Conservation (phyloP, 2,113 vertebrate genomes). For the Bos javanicus region DNA sequence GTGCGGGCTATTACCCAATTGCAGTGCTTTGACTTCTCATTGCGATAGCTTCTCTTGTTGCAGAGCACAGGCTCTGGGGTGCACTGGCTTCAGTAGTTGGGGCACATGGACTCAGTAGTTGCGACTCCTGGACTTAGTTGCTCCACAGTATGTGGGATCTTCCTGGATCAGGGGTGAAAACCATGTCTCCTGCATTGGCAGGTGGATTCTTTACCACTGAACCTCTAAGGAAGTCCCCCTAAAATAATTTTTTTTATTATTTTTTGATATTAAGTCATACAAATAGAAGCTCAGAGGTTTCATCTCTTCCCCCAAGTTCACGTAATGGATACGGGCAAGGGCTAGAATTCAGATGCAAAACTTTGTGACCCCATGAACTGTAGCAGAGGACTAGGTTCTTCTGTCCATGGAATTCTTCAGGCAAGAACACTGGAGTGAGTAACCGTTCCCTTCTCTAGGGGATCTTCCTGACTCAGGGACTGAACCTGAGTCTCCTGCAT, state of each 20-base stretch:
- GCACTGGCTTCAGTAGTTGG: neutral
- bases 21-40: neutral
- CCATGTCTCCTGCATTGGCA: neutral
- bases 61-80: neutral
- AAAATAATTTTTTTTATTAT: neutral
- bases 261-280: neutral
- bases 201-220: neutral
- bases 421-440: neutral
- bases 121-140: neutral
- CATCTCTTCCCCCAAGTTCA: neutral
- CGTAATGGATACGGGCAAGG: fast-evolving
- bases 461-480: neutral
- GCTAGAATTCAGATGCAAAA: neutral
- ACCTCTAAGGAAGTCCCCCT: neutral
- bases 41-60: neutral
- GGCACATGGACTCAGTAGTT: neutral
- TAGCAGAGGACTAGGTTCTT: neutral
- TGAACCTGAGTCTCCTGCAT: neutral
- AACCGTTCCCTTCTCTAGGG: neutral
- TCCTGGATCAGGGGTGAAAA: neutral
- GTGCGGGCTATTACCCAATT: neutral
- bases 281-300: neutral
- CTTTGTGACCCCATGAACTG: neutral
- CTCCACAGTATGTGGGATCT: neutral
- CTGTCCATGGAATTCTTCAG: neutral